Percentiles rank a stretch among this genome's conserved stretches.
Conservation (phyloP, 2,113 vertebrate species). For the Chrysochloris asiatica region DNA sequence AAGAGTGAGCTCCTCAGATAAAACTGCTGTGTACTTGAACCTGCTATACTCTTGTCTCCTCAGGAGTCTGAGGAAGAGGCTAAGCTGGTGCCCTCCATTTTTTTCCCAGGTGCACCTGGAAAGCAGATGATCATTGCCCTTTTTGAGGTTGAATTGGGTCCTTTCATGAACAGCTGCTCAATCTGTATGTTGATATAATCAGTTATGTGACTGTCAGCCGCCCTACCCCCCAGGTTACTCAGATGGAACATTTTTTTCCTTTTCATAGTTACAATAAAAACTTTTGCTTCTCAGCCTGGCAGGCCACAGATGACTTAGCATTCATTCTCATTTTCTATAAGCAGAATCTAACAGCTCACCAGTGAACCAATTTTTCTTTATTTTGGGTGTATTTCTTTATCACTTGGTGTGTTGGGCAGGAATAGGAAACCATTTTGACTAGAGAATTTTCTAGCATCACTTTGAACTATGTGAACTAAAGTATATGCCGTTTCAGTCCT, state of each 20-base stretch:
- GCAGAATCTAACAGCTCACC: not conserved
- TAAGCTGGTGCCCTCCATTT: rapidly evolving
- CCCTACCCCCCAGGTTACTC: not conserved
- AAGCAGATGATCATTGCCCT: not conserved
- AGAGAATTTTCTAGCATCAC: not conserved
- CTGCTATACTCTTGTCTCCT: not conserved
- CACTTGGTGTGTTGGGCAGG: not conserved
- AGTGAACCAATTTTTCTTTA: not conserved
- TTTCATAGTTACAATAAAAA: not conserved
- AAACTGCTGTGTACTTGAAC: not conserved
- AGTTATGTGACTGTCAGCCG: not conserved
- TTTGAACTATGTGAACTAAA: not conserved
- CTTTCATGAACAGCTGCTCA: not conserved
- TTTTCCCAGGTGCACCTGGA: not conserved
- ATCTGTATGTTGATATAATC: not conserved
- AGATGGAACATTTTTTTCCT: not conserved
- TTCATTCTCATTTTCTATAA: not conserved
- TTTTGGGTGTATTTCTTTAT: not conserved
- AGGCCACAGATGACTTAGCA: not conserved
- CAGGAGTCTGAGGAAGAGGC: not conserved
- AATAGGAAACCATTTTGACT: constrained; percentile 24
- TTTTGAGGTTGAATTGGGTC: not conserved
- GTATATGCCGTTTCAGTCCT: not conserved
- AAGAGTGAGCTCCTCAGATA: not conserved
- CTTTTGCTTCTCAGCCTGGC: not conserved